Evolutionary conservation across 1,140 invertebrate species (phyloP).

Genomic region (Drosophila parabipectinata): DNA sequence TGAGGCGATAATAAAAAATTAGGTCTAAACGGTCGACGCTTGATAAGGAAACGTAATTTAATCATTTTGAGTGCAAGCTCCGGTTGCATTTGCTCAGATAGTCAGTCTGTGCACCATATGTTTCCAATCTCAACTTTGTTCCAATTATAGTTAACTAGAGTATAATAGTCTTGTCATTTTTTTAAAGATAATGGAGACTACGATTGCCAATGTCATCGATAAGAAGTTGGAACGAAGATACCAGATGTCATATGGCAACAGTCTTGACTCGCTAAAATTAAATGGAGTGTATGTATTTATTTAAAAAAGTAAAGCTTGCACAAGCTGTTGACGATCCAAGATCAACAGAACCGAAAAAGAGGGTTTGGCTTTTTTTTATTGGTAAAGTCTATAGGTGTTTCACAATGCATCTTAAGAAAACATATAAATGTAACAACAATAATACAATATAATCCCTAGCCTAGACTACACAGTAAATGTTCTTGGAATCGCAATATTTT

Average conservation of each 20-base stretch:
- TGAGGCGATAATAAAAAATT: constrained; percentile 42
- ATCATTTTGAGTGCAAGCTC: constrained; percentile 27
- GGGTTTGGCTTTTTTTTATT: neutral
- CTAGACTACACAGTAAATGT: neutral
- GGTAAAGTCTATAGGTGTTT: neutral
- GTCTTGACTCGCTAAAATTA: neutral
- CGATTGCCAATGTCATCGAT: constrained; percentile 25
- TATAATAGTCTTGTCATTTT: neutral
- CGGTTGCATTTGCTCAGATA: constrained; percentile 24
- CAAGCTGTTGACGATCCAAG: neutral
- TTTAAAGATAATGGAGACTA: constrained; percentile 20
- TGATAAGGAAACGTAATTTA: constrained; percentile 31
- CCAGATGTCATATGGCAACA: constrained; percentile 15
- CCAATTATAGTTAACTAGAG: constrained; percentile 11
- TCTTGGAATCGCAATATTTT: neutral
- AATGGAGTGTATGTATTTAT: neutral
- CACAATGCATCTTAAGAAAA: neutral
- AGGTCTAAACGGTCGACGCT: constrained; percentile 44
- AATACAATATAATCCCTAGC: neutral
- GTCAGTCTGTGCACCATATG: constrained; percentile 8
- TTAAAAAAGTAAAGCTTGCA: constrained; percentile 8
- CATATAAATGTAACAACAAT: neutral
- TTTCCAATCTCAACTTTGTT: neutral
- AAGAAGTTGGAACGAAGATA: neutral
- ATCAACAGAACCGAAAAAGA: constrained; percentile 7